Base-by-base conservation (phyloP, 2,113 vertebrate species). In the Benitochromis conjunctus region DNA sequence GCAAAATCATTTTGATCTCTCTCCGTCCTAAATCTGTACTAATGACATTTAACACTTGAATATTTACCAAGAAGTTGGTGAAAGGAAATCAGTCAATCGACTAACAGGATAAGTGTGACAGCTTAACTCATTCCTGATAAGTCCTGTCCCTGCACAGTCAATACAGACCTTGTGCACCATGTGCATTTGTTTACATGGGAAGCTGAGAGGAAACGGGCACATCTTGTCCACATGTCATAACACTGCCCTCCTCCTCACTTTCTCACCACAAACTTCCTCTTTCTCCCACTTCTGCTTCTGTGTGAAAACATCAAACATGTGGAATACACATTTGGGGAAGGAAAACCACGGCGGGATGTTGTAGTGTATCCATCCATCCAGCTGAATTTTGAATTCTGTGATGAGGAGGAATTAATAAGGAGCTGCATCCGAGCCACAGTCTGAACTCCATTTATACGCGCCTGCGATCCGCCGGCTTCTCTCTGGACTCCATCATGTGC, bases 251-350 rank as follows among this genome's bases (percentile, higher is more conserved):
- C 21, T 62, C 80, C 54, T 87, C 81, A 62, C 85, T 90, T 71
- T 91, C 87, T 83, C 81, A 93, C 93, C 94, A 81, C 94, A 91
- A 36, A 10, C 80, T 95, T 95, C 94, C 95, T 83, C 89, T 90
- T 94, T 93, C 11, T 60, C 36, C 71, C 3, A 91, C 90, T 95
- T 95, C 92, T 91, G 82, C 92, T 91, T 91, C 24, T 71, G 48
- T 2, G 3, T 18, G 51, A 60, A 21, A 10, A 13, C 1, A 85
- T 31, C 9, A 41, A 82, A 48, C 51, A 69, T 0, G 7, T 2
- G 9, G 57, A 69, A 83, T 7, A 1, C 19, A 4, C 3, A 16
- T 58, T 56, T 11, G 31, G 31, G 36, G 48, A 62, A 74, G 57
- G 10, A 18, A 38, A 5, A 64, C 7, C 29, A 79, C 29, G 4